phyloP scores from a whole-genome alignment of 2,113 vertebrate genomes.

The Caranx melampygus region DNA sequence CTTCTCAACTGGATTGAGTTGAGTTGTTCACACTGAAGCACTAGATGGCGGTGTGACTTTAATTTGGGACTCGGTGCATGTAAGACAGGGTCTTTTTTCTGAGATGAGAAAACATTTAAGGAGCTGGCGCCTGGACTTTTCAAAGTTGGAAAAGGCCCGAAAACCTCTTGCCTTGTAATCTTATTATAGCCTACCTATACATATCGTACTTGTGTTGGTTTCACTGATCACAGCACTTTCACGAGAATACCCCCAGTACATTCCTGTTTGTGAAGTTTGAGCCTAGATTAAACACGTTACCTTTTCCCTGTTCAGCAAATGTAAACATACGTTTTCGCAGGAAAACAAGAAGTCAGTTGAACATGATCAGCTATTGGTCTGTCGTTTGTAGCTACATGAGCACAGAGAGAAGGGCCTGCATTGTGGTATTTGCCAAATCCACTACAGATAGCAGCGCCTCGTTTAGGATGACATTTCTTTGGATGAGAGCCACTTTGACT shows the following conservation, averaged over 20 bases:
- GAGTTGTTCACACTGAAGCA: constrained; percentile 30
- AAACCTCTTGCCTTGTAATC: not conserved
- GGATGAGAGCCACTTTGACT: no score
- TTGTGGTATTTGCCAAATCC: not conserved
- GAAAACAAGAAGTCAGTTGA: not conserved
- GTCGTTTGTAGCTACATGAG: not conserved
- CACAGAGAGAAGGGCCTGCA: not conserved
- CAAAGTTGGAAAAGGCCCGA: not conserved
- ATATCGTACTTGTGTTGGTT: not conserved
- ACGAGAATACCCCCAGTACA: not conserved
- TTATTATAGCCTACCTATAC: no score
- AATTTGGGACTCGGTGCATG: not conserved
- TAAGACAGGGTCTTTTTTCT: not conserved
- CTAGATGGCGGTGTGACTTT: constrained; percentile 68
- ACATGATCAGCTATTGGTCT: not conserved
- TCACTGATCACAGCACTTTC: not conserved
- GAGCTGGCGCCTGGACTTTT: not conserved
- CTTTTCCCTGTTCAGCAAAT: not conserved
- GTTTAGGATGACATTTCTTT: no score
- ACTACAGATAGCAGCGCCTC: no score
- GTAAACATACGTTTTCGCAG: not conserved
- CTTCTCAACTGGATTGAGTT: no score
- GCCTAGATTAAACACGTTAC: not conserved
- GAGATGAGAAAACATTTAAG: not conserved
- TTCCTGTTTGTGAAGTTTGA: no score